phyloP scores from a whole-genome alignment of 2,113 vertebrate genomes.

The Dipodomys merriami region DNA sequence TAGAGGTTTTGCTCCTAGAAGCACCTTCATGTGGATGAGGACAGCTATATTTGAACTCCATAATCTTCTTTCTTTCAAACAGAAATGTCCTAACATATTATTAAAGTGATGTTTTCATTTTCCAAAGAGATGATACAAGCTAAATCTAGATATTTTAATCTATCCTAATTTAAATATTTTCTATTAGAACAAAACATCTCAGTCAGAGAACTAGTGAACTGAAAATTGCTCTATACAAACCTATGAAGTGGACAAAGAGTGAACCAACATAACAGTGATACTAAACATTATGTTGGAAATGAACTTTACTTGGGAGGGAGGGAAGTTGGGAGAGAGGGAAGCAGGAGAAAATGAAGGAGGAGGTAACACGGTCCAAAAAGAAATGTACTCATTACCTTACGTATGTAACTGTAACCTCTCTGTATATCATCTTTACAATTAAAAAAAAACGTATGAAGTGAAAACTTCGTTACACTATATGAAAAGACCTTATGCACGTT shows the following conservation, averaged over 20 bases:
- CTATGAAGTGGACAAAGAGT: not conserved
- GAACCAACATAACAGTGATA: too few relatives aligned
- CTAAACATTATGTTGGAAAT: too few relatives aligned
- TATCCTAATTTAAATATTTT: slow-evolving; percentile 29
- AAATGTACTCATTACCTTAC: too few relatives aligned
- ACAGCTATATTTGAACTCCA: not conserved
- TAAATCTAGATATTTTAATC: slow-evolving; percentile 36
- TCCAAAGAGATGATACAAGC: slow-evolving; percentile 29
- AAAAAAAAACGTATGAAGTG: too few relatives aligned
- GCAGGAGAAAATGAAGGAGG: too few relatives aligned
- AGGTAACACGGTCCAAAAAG: too few relatives aligned
- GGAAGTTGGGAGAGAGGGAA: too few relatives aligned
- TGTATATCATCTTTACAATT: too few relatives aligned
- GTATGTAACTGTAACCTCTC: too few relatives aligned
- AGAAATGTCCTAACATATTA: slow-evolving; percentile 11
- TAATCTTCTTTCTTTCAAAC: slow-evolving; percentile 6
- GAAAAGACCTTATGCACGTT: not conserved
- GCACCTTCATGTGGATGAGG: not conserved
- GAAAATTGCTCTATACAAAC: slow-evolving; percentile 13
- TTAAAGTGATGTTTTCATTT: not conserved
- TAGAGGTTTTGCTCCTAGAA: not conserved
- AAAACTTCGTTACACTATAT: not conserved
- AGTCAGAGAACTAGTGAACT: not conserved
- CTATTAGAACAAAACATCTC: slow-evolving; percentile 16
- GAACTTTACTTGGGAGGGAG: too few relatives aligned